Evolutionary conservation across 2,797 vertebrate genomes (phyloP).

Genomic region (Muraenolepis orangiensis): DNA sequence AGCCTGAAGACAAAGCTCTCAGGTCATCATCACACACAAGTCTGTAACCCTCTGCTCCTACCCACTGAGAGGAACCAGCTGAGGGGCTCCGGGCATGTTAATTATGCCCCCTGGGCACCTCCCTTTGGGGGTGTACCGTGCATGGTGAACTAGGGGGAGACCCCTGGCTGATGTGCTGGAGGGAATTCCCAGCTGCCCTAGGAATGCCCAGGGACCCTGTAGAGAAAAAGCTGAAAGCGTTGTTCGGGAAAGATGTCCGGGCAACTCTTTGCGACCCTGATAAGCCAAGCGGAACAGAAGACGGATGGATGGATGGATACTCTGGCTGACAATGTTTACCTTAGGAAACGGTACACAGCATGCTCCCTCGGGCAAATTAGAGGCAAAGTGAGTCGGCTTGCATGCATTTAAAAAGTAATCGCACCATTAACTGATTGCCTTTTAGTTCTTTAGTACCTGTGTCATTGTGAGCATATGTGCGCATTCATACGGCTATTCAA

Average conservation of each 20-base stretch:
- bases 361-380: background rate
- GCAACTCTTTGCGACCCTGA: background rate
- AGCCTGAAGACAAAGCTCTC: background rate
- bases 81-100: background rate
- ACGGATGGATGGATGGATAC: background rate
- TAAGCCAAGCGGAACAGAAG: background rate
- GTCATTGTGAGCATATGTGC: background rate
- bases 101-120: background rate
- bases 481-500: background rate
- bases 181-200: background rate
- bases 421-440: background rate
- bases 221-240: background rate
- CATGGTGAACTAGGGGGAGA: background rate
- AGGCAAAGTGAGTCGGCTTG: constrained; percentile 1
- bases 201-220: background rate
- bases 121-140: background rate
- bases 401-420: constrained; percentile 2
- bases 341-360: constrained; percentile 1
- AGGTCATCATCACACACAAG: background rate
- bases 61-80: background rate
- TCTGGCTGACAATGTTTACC: background rate
- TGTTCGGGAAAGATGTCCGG: background rate
- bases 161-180: background rate
- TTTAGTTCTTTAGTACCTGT: background rate
- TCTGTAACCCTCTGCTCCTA: background rate